A percentile compares a stretch with the other conserved stretches of the same genome.
These are phyloP conservation scores for Camarhynchus parvulus DNA, from an alignment of 2,113 vertebrate genomes.

Conservation along the genomic window DNA sequence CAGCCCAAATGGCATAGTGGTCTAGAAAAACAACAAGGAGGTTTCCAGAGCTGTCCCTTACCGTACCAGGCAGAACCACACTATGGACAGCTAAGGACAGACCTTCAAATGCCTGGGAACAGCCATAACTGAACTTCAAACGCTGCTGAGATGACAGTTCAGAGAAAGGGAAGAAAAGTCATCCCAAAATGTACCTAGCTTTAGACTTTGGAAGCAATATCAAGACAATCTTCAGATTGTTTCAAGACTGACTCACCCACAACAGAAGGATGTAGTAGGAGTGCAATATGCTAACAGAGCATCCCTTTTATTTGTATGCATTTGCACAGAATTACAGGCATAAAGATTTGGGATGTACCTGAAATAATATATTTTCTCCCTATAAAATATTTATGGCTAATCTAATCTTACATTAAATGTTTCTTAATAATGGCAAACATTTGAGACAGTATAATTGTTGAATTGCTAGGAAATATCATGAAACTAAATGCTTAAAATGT, in stretches of 20 bases:
- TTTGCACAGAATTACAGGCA: background rate
- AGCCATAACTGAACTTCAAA: background rate
- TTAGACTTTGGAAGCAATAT: background rate
- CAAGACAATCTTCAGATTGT: background rate
- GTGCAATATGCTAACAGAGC: background rate
- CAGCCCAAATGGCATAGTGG: background rate
- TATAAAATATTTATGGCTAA: conserved; percentile 53
- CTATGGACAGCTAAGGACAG: rapidly evolving
- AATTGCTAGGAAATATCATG: conserved; percentile 15
- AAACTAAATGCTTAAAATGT: conserved; percentile 42
- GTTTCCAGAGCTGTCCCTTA: background rate
- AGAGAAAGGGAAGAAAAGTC: background rate
- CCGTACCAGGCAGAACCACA: background rate
- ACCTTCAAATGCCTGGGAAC: background rate
- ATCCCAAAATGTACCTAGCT: background rate
- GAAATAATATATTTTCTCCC: conserved; percentile 1
- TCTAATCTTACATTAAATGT: conserved; percentile 18
- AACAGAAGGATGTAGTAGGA: background rate
- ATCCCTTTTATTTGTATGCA: conserved; percentile 21
- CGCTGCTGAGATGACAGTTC: background rate
- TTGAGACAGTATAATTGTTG: background rate
- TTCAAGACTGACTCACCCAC: background rate
- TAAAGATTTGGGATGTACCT: conserved; percentile 3
- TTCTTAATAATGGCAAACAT: conserved; percentile 46
- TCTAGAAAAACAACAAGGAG: background rate